Conservation (phyloP, 2,797 vertebrate species). For the Poeciliopsis gracilis region DNA sequence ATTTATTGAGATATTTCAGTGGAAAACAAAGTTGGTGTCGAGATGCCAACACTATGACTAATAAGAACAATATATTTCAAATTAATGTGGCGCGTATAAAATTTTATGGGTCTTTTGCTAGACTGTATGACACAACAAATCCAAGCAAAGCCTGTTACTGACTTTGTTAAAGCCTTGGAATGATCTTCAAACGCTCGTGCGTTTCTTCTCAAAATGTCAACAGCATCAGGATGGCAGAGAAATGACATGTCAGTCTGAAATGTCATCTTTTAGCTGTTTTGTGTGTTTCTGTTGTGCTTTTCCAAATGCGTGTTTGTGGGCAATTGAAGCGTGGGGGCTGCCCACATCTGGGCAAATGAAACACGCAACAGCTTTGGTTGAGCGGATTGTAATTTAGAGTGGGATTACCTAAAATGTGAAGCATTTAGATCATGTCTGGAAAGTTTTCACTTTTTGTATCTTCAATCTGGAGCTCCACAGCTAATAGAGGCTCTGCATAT, state of each 20-base stretch:
- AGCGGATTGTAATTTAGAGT: background rate
- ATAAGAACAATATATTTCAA: background rate
- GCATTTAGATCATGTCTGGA: background rate
- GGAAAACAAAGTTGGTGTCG: background rate
- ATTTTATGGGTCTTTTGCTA: conserved; percentile 1
- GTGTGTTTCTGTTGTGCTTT: background rate
- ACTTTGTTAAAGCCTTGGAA: conserved; percentile 1
- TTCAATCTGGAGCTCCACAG: conserved; percentile 3
- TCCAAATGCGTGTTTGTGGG: background rate
- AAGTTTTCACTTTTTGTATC: background rate
- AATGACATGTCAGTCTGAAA: background rate
- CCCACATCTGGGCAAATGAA: no score
- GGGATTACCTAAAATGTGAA: background rate
- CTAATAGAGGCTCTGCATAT: conserved; percentile 18
- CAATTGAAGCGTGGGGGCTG: background rate
- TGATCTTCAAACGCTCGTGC: conserved; percentile 9
- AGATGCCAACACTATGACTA: conserved; percentile 7
- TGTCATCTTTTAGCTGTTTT: background rate
- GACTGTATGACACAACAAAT: conserved; percentile 4
- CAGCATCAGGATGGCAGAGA: background rate
- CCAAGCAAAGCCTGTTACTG: conserved; percentile 4
- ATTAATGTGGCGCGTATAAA: background rate
- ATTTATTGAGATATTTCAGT: background rate
- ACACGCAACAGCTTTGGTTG: background rate
- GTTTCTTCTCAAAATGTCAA: conserved; percentile 11